Percentiles rank a stretch among this genome's conserved stretches.
Evolutionary conservation across 1,140 invertebrate species (phyloP).

Genomic region (Cherax destructor): DNA sequence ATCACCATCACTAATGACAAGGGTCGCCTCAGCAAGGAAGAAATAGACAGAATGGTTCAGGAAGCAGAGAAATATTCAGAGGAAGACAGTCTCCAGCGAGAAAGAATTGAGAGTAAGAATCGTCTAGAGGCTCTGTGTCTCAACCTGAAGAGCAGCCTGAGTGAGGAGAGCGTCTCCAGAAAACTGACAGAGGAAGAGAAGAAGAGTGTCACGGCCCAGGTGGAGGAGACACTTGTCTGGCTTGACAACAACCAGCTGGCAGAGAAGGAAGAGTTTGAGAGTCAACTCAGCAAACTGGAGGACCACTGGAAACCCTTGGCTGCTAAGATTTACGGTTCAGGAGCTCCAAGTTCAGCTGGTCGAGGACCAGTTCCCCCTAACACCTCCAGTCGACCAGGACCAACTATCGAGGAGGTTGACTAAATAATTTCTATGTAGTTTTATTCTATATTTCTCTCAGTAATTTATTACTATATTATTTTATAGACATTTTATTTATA

Average conservation of each 20-base stretch:
- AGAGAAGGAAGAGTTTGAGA: conserved; percentile 76
- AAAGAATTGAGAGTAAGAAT: conserved; percentile 83
- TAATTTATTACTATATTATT: no score
- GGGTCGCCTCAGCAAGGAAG: conserved; percentile 78
- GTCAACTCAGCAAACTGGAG: conserved; percentile 75
- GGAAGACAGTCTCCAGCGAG: conserved; percentile 76
- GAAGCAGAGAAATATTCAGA: conserved; percentile 14
- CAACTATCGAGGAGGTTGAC: background rate
- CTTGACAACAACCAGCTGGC: conserved; percentile 76
- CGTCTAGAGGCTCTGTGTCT: conserved; percentile 89
- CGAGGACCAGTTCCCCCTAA: background rate
- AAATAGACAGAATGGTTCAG: conserved; percentile 78
- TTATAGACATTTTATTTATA: no score
- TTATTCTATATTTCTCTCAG: no score
- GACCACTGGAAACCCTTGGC: background rate
- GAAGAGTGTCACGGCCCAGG: conserved; percentile 77
- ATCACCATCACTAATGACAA: conserved; percentile 76
- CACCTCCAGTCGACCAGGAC: background rate
- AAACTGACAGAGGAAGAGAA: conserved; percentile 80
- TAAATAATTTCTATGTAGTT: background rate
- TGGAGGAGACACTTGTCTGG: conserved; percentile 76
- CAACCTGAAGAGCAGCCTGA: conserved; percentile 84
- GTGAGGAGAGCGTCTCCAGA: conserved; percentile 81
- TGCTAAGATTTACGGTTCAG: background rate
- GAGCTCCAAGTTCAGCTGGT: background rate